A percentile compares a stretch with the other conserved stretches of the same genome.
Conservation (phyloP, 1,140 invertebrate species). For the Piezodorus guildinii region DNA sequence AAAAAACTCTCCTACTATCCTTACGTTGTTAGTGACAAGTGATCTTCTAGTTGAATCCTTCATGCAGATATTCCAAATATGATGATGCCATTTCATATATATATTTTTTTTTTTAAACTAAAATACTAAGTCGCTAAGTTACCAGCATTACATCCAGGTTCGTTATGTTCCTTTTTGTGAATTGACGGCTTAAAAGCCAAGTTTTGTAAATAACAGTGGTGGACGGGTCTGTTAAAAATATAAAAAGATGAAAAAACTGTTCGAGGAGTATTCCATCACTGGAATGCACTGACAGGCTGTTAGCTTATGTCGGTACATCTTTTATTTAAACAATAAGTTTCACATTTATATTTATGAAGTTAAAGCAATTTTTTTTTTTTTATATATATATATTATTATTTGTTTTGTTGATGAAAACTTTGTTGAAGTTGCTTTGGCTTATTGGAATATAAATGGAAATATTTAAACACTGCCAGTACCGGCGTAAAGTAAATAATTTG, state of each 20-base stretch:
- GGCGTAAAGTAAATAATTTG: conserved; percentile 2
- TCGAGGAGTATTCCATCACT: background rate
- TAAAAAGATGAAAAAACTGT: background rate
- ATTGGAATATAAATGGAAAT: background rate
- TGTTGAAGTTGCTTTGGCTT: conserved; percentile 2
- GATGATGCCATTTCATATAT: conserved; percentile 15
- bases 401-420: background rate
- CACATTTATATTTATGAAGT: conserved; percentile 3
- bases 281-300: conserved; percentile 10
- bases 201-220: conserved; percentile 7
- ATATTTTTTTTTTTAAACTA: conserved; percentile 5
- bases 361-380: conserved; percentile 5
- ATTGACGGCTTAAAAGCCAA: background rate
- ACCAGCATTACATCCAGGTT: conserved; percentile 15
- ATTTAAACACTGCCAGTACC: conserved; percentile 7
- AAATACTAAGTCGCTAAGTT: conserved; percentile 14
- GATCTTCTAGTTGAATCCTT: background rate
- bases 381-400: background rate
- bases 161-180: conserved; percentile 9
- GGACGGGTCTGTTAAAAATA: conserved; percentile 1
- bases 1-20: conserved; percentile 1
- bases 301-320: conserved; percentile 6
- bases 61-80: conserved; percentile 6
- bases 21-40: conserved; percentile 8
- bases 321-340: background rate